A percentile compares a stretch with the other conserved stretches of the same genome.
Evolutionary conservation across 2,888 invertebrate genomes (phyloP).

Genomic region (Scelioninae gen. 1): DNA sequence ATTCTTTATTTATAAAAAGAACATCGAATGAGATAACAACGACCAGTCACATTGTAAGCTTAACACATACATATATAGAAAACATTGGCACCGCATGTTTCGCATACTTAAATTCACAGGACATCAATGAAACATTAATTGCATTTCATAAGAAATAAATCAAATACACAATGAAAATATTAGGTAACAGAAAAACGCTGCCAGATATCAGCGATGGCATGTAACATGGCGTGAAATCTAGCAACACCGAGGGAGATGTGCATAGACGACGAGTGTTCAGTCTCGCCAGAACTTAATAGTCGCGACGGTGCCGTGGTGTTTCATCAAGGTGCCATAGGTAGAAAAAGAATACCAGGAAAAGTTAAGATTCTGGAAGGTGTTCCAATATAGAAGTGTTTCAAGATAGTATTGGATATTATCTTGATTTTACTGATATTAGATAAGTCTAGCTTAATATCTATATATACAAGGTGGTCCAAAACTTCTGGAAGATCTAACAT

Average conservation of each 20-base stretch:
- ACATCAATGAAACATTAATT: constrained; percentile 56
- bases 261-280: constrained; percentile 38
- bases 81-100: constrained; percentile 52
- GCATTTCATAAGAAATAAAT: constrained; percentile 55
- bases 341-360: not conserved
- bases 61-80: constrained; percentile 36
- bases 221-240: constrained; percentile 37
- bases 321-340: not conserved
- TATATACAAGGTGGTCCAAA: too few species aligned
- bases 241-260: constrained; percentile 49
- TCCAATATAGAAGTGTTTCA: too few species aligned
- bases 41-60: constrained; percentile 59
- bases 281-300: constrained; percentile 9
- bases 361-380: not conserved
- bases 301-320: constrained; percentile 14
- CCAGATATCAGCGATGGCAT: constrained; percentile 27
- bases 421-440: too few species aligned
- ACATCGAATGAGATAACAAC: constrained; percentile 46
- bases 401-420: too few species aligned
- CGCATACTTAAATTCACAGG: constrained; percentile 41
- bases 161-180: constrained; percentile 43
- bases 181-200: constrained; percentile 43
- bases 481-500: too few species aligned
- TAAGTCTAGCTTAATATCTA: too few species aligned
- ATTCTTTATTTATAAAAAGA: constrained; percentile 40